Conservation (phyloP, 1,140 invertebrate species). For the Littorina saxatilis region DNA sequence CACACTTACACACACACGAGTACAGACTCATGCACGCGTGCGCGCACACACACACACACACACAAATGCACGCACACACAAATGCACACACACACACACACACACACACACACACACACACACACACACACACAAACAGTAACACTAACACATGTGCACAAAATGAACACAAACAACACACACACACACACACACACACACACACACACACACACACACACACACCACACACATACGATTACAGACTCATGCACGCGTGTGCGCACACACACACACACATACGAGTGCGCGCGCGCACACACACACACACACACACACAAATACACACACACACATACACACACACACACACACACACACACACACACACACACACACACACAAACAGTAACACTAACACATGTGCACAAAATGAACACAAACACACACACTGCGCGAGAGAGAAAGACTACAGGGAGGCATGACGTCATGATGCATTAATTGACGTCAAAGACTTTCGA, state of each 20-base stretch:
- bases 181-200: conserved; percentile 20
- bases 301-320: neutral
- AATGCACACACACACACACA: neutral
- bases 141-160: neutral
- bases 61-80: too few species aligned
- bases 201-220: neutral
- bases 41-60: too few species aligned
- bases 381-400: neutral
- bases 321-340: neutral
- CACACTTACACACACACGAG: too few species aligned
- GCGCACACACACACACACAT: too few species aligned
- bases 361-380: conserved; percentile 19
- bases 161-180: neutral
- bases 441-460: too few species aligned
- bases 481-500: too few species aligned
- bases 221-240: too few species aligned
- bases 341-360: conserved; percentile 7
- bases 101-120: conserved; percentile 20
- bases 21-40: too few species aligned
- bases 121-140: conserved; percentile 3
- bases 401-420: neutral
- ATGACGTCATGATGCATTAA: too few species aligned
- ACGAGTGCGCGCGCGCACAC: too few species aligned
- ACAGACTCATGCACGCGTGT: too few species aligned
- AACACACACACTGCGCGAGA: too few species aligned